A percentile compares a stretch with the other conserved stretches of the same genome.
phyloP scores from a whole-genome alignment of 1,140 invertebrate species.

The Monomorium pharaonis region DNA sequence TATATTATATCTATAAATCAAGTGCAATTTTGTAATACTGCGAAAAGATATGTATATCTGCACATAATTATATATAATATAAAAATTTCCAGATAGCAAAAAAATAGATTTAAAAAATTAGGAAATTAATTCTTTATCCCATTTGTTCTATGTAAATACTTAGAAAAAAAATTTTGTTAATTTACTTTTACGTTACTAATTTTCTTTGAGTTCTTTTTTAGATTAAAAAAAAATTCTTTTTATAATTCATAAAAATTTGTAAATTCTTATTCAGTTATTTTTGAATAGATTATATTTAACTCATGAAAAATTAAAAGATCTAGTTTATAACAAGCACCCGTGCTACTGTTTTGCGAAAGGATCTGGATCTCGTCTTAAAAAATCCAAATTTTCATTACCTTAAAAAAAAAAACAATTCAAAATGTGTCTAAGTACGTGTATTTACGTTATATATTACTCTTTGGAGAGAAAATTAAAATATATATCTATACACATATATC shows the following conservation, averaged over 20 bases:
- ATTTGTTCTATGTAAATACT: too few relatives aligned
- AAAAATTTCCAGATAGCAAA: neutral
- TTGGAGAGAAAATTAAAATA: constrained; percentile 65
- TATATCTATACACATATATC: constrained; percentile 41
- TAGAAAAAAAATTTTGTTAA: too few relatives aligned
- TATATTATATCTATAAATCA: constrained; percentile 8
- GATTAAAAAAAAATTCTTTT: too few relatives aligned
- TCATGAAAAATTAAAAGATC: too few relatives aligned
- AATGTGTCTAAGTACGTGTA: constrained; percentile 8
- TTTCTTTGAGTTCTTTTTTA: too few relatives aligned
- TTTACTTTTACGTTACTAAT: too few relatives aligned
- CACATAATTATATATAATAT: neutral
- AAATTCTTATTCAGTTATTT: too few relatives aligned
- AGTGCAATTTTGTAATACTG: neutral
- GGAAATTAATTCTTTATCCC: too few relatives aligned
- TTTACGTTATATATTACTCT: constrained; percentile 73
- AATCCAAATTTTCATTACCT: neutral
- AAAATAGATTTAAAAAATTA: too few relatives aligned
- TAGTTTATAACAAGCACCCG: too few relatives aligned
- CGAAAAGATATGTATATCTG: neutral
- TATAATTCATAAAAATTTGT: too few relatives aligned
- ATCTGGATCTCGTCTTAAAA: neutral
- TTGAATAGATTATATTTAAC: too few relatives aligned
- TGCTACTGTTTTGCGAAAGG: neutral
- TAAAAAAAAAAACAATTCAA: neutral